These are phyloP conservation scores for Megaceryle alcyon DNA, from an alignment of 2,797 vertebrate genomes.

Conservation along the genomic window DNA sequence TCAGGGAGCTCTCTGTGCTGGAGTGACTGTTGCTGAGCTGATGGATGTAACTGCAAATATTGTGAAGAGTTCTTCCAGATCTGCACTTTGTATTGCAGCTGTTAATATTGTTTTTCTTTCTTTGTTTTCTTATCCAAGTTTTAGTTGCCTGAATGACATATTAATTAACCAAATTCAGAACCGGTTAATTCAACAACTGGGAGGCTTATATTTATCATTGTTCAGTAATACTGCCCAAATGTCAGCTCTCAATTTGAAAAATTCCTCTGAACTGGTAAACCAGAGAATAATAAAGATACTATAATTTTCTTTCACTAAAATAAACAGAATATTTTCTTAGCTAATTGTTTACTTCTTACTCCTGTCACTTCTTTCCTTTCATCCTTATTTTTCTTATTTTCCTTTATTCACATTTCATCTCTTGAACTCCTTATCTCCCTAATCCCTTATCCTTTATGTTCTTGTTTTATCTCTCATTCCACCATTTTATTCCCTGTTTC, in stretches of 20 bases:
- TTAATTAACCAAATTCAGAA: constrained; percentile 51
- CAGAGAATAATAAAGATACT: constrained; percentile 56
- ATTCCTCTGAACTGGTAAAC: constrained; percentile 55
- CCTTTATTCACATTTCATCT: constrained; percentile 65
- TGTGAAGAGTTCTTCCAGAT: neutral
- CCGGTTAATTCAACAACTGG: constrained; percentile 39
- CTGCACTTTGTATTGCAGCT: neutral
- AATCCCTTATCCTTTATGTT: constrained; percentile 70
- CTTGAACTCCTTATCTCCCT: constrained; percentile 68
- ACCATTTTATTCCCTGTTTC: constrained; percentile 69
- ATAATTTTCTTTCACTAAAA: constrained; percentile 58
- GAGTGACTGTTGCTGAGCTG: neutral
- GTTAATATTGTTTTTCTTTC: neutral
- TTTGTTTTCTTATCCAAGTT: constrained; percentile 3
- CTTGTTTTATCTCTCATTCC: constrained; percentile 73
- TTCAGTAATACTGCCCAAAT: constrained; percentile 45
- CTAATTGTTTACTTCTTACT: constrained; percentile 66
- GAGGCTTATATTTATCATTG: constrained; percentile 56
- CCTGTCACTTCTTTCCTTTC: constrained; percentile 51
- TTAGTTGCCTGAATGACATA: neutral
- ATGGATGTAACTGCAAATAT: constrained; percentile 11
- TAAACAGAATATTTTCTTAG: constrained; percentile 64
- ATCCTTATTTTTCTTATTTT: constrained; percentile 70
- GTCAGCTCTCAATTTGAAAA: constrained; percentile 61
- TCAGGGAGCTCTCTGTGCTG: neutral